A percentile compares a stretch with the other conserved stretches of the same genome.
Conservation (phyloP, 2,797 vertebrate species). For the Linurgus olivaceus region DNA sequence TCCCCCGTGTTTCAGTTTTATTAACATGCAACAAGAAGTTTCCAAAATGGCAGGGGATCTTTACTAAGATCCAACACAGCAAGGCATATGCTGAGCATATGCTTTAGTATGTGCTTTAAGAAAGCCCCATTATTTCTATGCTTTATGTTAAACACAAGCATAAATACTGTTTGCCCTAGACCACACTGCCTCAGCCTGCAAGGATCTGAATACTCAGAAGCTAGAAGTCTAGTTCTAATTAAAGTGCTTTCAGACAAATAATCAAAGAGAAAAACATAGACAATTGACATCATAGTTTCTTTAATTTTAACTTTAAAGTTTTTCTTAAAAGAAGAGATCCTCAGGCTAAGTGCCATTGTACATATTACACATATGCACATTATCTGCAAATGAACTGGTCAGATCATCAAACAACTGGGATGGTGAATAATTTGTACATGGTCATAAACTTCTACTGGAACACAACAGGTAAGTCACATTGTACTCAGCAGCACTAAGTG, state of each 20-base stretch:
- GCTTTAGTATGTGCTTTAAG: background rate
- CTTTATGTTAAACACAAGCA: background rate
- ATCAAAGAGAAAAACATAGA: background rate
- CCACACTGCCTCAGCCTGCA: background rate
- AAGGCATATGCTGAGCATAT: background rate
- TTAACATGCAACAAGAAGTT: background rate
- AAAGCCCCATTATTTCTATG: background rate
- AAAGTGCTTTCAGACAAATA: background rate
- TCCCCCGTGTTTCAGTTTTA: background rate
- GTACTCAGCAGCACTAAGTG: background rate
- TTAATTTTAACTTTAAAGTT: background rate
- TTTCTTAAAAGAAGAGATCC: background rate
- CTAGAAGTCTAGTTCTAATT: background rate
- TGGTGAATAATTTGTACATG: background rate
- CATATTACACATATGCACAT: background rate
- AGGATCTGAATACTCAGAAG: background rate
- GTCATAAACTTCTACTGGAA: background rate
- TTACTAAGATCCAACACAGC: background rate
- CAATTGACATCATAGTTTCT: background rate
- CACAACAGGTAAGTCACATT: rapidly evolving
- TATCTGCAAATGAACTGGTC: background rate
- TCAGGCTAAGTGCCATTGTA: background rate
- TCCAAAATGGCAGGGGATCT: background rate
- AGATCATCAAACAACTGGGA: background rate
- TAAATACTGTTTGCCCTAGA: background rate